Evolutionary conservation across 2,888 invertebrate species (phyloP).

Genomic region (Pegoplata infirma): DNA sequence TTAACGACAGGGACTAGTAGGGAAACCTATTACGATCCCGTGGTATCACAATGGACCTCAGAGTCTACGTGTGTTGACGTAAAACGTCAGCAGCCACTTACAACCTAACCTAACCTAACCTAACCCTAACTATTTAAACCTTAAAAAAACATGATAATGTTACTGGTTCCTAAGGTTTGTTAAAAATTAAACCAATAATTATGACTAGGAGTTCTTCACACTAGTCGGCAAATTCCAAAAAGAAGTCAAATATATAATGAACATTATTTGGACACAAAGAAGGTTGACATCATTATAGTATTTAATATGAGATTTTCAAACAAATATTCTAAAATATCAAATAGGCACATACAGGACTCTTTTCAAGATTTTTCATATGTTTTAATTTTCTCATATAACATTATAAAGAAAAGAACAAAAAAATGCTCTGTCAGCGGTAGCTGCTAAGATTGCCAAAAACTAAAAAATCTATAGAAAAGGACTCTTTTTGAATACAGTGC

Average conservation of each 20-base stretch:
- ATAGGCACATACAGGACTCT: neutral
- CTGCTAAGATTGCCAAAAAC: slow-evolving; percentile 50
- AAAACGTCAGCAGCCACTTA: too few relatives aligned
- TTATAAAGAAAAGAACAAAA: slow-evolving; percentile 26
- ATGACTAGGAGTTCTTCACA: too few relatives aligned
- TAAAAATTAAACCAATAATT: too few relatives aligned
- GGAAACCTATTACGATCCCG: too few relatives aligned
- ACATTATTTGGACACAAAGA: slow-evolving; percentile 30
- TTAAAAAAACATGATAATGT: too few relatives aligned
- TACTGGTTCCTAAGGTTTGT: too few relatives aligned
- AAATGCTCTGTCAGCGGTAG: slow-evolving; percentile 56
- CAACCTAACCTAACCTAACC: too few relatives aligned
- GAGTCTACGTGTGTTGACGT: too few relatives aligned
- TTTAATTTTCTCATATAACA: slow-evolving; percentile 32
- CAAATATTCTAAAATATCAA: neutral
- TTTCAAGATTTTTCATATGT: slow-evolving; percentile 28
- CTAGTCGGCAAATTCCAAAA: slow-evolving; percentile 25
- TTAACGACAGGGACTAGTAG: too few relatives aligned
- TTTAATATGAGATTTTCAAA: slow-evolving; percentile 30
- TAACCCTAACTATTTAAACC: too few relatives aligned
- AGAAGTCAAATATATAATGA: slow-evolving; percentile 25
- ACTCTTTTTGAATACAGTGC: slow-evolving; percentile 40
- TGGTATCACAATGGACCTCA: too few relatives aligned
- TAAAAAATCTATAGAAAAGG: slow-evolving; percentile 28
- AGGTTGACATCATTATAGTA: slow-evolving; percentile 36